Base-by-base conservation (phyloP, 2,888 invertebrate genomes). In the Netelia fuscicornis region DNA sequence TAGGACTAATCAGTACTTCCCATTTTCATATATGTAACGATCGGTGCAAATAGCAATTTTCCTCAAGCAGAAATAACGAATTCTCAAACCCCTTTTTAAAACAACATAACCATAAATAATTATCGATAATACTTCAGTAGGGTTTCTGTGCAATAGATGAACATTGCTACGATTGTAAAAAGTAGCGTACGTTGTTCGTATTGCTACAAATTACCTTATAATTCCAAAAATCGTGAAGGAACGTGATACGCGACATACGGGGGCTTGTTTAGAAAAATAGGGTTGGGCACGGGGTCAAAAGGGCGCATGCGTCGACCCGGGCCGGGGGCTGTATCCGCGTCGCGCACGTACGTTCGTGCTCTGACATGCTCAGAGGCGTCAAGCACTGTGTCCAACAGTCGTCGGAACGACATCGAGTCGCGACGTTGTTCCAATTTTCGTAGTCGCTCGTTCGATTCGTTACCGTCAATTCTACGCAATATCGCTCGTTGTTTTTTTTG, bases 231-330 rank as follows among this genome's bases (percentile, higher is more conserved):
- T 13, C 84, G 87, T 86, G 81, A 89, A 90, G 90, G 90, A 87
- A 86, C 88, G 87, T 78, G 87, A 79, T 70, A 81, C 48, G 65
- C 44, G 10, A n/a, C 8, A 20, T 44, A n/a, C 44, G 10, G 30
- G 56, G 72, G 64, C 42, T 58, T 42, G 54, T 68, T 67, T 72
- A 56, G 58, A 83, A 87, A 88, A 88, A 87, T 84, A 82, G 90
- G 91, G 91, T 91, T 90, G 89, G 89, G 89, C 91, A 91, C 89
- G 85, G 88, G 86, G 83, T 80, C 65, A 60, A 67, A 78, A 88
- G 82, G 86, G 87, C 91, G 91, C 91, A 90, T 91, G 91, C 91
- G 91, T 89, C 89, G 85, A 88, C 92, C 92, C 91, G 91, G 92
- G 89, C 88, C 91, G 90, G 90, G 92, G 93, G 91, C 91, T 91